Evolutionary conservation across 2,797 vertebrate species (phyloP).

Genomic region (Buceros bicornis): DNA sequence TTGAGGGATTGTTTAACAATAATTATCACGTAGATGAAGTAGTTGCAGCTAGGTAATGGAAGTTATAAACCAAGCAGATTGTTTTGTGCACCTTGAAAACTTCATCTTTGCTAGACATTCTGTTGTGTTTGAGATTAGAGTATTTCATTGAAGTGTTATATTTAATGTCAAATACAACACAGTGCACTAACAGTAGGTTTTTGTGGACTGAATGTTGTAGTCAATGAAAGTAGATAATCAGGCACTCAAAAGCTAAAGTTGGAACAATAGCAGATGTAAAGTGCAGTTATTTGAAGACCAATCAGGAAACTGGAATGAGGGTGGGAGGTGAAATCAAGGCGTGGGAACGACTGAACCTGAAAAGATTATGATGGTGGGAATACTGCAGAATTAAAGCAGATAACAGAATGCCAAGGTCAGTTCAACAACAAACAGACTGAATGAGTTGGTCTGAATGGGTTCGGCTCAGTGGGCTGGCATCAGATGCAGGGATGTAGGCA

Average conservation of each 20-base stretch:
- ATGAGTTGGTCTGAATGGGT: background rate
- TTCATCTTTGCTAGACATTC: background rate
- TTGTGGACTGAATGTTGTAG: background rate
- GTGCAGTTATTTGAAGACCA: background rate
- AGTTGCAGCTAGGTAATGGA: background rate
- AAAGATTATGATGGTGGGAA: background rate
- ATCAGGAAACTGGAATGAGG: background rate
- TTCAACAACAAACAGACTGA: background rate
- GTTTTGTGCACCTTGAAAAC: background rate
- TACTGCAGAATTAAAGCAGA: background rate
- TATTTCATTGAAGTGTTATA: background rate
- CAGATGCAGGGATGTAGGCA: background rate
- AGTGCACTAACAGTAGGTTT: background rate
- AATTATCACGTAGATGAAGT: background rate
- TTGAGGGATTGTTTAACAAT: background rate
- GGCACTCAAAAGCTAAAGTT: background rate
- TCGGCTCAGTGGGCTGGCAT: background rate
- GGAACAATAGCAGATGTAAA: background rate
- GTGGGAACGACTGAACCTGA: background rate
- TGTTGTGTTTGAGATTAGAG: background rate
- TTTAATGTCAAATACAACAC: background rate
- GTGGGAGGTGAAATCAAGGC: background rate
- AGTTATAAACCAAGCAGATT: background rate
- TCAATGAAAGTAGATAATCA: background rate
- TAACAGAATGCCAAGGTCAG: background rate